These are phyloP conservation scores for Diabrotica balteata DNA, from an alignment of 2,888 invertebrate species.

Conservation along the genomic window DNA sequence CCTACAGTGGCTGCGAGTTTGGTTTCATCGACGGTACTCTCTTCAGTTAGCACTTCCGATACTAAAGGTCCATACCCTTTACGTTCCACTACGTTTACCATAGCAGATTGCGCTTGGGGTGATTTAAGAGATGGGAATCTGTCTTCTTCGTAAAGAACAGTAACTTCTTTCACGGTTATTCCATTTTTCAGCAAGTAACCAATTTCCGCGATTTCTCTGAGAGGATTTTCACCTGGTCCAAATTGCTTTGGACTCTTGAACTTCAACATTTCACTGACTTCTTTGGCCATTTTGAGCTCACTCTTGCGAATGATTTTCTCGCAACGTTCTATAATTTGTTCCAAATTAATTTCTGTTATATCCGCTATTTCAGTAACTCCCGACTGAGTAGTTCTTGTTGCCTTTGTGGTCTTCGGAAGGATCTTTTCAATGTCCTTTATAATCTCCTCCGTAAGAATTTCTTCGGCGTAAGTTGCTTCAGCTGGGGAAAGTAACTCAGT, in stretches of 20 bases:
- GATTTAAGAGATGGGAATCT: slow-evolving; percentile 80
- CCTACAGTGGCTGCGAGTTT: slow-evolving; percentile 81
- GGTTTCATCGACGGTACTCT: slow-evolving; percentile 79
- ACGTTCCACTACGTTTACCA: slow-evolving; percentile 84
- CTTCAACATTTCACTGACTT: slow-evolving; percentile 78
- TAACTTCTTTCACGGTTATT: slow-evolving; percentile 77
- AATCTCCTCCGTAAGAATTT: slow-evolving; percentile 66
- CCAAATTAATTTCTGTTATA: slow-evolving; percentile 63
- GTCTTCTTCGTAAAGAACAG: slow-evolving; percentile 78
- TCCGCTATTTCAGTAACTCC: slow-evolving; percentile 56
- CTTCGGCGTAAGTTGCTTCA: slow-evolving; percentile 67
- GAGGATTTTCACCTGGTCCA: slow-evolving; percentile 79
- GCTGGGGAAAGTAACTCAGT: slow-evolving; percentile 64
- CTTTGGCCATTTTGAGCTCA: slow-evolving; percentile 71
- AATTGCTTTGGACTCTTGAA: slow-evolving; percentile 79
- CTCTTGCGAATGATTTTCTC: slow-evolving; percentile 65
- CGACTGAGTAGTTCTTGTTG: slow-evolving; percentile 50
- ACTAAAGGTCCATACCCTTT: slow-evolving; percentile 83
- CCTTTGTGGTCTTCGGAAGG: slow-evolving; percentile 52
- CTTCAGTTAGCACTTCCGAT: slow-evolving; percentile 82
- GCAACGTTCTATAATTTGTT: slow-evolving; percentile 65
- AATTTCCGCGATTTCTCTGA: slow-evolving; percentile 83
- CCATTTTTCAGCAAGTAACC: slow-evolving; percentile 80
- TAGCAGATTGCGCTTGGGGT: slow-evolving; percentile 83
- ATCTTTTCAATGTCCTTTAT: slow-evolving; percentile 60